Percentiles rank a stretch among this genome's conserved stretches.
Conservation (phyloP, 1,140 invertebrate genomes). For the Drosophila nasuta region DNA sequence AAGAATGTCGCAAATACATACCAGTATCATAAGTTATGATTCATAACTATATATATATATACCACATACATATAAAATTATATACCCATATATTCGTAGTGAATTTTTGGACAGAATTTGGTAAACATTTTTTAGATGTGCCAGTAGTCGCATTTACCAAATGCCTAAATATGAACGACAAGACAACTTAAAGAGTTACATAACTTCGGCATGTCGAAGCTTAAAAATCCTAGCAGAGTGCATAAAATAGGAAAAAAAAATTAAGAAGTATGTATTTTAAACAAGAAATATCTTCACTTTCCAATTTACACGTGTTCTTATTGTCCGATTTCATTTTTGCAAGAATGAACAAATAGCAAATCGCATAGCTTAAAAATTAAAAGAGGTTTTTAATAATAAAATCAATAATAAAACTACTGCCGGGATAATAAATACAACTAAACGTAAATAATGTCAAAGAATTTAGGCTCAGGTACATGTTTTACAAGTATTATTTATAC, state of each 20-base stretch:
- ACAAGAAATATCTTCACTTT: not conserved
- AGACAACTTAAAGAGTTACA: not conserved
- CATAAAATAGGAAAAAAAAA: not conserved
- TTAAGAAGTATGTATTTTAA: not conserved
- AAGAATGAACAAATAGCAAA: not conserved
- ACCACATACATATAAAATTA: constrained; percentile 30
- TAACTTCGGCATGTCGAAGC: not conserved
- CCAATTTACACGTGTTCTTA: not conserved
- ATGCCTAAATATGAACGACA: constrained; percentile 27
- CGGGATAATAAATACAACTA: not conserved
- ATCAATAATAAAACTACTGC: not conserved
- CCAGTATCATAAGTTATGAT: constrained; percentile 21
- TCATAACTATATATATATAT: constrained; percentile 50
- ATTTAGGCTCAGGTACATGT: constrained; percentile 62
- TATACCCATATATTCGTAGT: constrained; percentile 52
- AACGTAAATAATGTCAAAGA: constrained; percentile 24
- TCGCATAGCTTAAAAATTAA: too few relatives aligned
- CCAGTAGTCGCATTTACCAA: constrained; percentile 54
- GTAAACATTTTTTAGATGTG: constrained; percentile 55
- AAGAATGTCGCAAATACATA: constrained; percentile 29
- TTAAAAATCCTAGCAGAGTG: not conserved
- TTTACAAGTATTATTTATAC: constrained; percentile 67
- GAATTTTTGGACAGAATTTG: constrained; percentile 49
- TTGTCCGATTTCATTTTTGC: not conserved
- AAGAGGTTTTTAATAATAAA: not conserved